These are phyloP conservation scores for Spialia ferax DNA, from an alignment of 2,888 invertebrate genomes.

Conservation along the genomic window DNA sequence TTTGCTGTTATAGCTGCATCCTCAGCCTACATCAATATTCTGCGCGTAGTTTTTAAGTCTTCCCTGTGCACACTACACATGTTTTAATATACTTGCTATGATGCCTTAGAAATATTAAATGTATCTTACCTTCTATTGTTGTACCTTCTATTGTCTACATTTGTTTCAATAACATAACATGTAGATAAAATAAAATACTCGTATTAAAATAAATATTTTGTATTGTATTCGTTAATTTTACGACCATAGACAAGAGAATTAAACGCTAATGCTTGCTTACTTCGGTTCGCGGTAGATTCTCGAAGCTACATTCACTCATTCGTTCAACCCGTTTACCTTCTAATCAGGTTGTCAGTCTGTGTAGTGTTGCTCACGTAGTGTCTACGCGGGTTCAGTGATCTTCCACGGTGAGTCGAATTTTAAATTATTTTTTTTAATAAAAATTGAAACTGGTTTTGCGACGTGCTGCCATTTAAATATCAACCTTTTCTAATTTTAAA, in stretches of 20 bases:
- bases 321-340: conserved; percentile 41
- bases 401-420: conserved; percentile 23
- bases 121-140: too few species aligned
- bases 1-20: too few species aligned
- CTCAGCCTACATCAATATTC: too few species aligned
- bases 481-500: neutral
- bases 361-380: conserved; percentile 38
- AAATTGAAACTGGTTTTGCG: neutral
- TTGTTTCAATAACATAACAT: too few species aligned
- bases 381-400: conserved; percentile 31
- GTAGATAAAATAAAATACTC: too few species aligned
- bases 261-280: neutral
- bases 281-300: conserved; percentile 50
- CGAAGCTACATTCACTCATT: conserved; percentile 38
- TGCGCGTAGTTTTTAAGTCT: too few species aligned
- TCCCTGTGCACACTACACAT: too few species aligned
- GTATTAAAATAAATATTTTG: neutral
- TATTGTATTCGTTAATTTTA: neutral
- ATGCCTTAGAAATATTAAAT: too few species aligned
- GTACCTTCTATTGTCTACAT: too few species aligned
- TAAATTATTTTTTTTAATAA: neutral
- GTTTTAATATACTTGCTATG: too few species aligned
- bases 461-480: neutral
- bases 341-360: conserved; percentile 38
- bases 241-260: neutral